These are phyloP conservation scores for Thyatira batis DNA, from an alignment of 2,888 invertebrate species.

Conservation along the genomic window DNA sequence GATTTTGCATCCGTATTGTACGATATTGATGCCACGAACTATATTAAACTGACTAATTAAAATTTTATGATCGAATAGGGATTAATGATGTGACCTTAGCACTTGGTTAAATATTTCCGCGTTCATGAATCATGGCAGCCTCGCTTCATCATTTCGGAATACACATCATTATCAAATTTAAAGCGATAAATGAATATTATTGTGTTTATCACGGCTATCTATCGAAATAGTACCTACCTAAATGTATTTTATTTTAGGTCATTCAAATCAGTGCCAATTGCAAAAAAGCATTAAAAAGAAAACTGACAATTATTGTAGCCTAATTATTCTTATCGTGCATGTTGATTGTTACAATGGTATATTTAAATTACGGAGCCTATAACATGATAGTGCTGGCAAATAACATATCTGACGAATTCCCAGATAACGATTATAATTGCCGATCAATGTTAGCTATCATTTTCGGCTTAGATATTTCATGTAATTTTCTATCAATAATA, in stretches of 20 bases:
- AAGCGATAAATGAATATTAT: background rate
- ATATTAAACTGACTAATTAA: background rate
- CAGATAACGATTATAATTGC: slow-evolving; percentile 15
- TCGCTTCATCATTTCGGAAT: no score
- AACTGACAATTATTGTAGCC: background rate
- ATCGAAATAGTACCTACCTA: background rate
- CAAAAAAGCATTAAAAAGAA: background rate
- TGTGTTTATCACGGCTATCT: background rate
- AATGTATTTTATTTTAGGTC: background rate
- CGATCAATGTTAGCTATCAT: background rate
- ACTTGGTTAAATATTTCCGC: background rate
- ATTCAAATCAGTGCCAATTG: background rate
- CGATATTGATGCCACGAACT: background rate
- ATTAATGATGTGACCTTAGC: background rate
- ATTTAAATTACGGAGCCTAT: slow-evolving; percentile 13
- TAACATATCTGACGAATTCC: slow-evolving; percentile 33
- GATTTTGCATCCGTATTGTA: background rate
- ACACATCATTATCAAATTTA: no score
- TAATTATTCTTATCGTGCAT: background rate
- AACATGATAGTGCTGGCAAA: slow-evolving; percentile 35
- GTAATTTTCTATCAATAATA: background rate
- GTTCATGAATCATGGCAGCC: background rate
- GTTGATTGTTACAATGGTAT: background rate
- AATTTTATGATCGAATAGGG: background rate
- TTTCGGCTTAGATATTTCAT: background rate